phyloP scores from a whole-genome alignment of 2,797 vertebrate genomes.

The Tapera naevia region DNA sequence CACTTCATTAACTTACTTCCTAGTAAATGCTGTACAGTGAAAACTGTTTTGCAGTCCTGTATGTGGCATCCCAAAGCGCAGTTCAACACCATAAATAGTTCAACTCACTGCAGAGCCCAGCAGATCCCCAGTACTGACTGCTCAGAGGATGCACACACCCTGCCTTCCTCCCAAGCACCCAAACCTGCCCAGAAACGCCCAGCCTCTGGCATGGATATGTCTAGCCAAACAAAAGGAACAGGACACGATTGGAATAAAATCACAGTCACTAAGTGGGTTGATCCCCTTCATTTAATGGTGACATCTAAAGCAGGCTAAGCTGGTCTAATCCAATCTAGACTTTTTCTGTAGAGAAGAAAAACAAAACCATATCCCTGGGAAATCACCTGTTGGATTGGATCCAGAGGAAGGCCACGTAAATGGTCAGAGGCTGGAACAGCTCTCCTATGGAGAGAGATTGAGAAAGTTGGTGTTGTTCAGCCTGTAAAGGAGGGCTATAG shows the following conservation, averaged over 20 bases:
- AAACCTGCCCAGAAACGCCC: background rate
- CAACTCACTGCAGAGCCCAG: background rate
- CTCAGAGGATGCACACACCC: background rate
- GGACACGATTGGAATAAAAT: background rate
- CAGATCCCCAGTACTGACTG: background rate
- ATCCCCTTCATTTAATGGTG: background rate
- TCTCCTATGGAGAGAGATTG: background rate
- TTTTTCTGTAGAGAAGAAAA: background rate
- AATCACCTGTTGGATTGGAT: background rate
- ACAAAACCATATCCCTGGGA: background rate
- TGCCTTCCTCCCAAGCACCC: background rate
- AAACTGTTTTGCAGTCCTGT: background rate
- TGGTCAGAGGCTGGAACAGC: background rate
- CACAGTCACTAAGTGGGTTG: background rate
- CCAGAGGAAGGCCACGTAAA: background rate
- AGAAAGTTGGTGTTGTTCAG: background rate
- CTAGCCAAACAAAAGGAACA: background rate
- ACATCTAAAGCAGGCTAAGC: background rate
- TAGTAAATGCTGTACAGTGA: background rate
- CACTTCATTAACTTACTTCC: background rate
- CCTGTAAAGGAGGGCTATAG: background rate
- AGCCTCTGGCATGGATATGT: background rate
- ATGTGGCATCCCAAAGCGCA: background rate
- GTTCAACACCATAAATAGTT: background rate
- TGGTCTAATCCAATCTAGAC: background rate